Percentiles rank a stretch among this genome's conserved stretches.
These are phyloP conservation scores for Nematolebias whitei DNA, from an alignment of 2,113 vertebrate genomes.

Conservation along the genomic window DNA sequence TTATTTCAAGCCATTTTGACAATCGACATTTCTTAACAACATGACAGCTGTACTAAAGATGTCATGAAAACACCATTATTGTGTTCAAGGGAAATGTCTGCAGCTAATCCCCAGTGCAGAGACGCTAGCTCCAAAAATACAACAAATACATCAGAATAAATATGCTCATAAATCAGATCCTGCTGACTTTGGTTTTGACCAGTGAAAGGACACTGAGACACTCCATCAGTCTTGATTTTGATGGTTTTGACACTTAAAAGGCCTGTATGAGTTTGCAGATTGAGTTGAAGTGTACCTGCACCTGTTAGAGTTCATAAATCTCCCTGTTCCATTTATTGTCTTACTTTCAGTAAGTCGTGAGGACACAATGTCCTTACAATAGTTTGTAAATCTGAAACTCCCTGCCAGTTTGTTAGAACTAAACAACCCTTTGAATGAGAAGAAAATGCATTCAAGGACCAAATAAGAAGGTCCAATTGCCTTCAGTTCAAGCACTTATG, in stretches of 20 bases:
- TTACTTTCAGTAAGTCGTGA: not conserved
- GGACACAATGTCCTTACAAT: no score
- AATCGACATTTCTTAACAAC: no score
- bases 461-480: not conserved
- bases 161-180: no score
- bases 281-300: slow-evolving; percentile 1
- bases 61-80: no score
- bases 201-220: no score
- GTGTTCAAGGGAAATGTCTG: no score
- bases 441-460: not conserved
- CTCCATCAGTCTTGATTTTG: no score
- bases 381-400: not conserved
- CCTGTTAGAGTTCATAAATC: not conserved
- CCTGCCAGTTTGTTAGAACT: not conserved
- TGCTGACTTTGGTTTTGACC: no score
- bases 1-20: not conserved
- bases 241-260: not conserved
- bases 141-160: no score
- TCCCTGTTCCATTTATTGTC: not conserved
- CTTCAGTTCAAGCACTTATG: slow-evolving; percentile 21
- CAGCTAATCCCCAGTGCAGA: no score
- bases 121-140: no score
- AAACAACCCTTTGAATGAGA: not conserved
- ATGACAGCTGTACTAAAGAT: no score
- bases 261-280: not conserved